A percentile compares a stretch with the other conserved stretches of the same genome.
phyloP scores from a whole-genome alignment of 2,888 invertebrate genomes.

The Stenoptilia bipunctidactyla region DNA sequence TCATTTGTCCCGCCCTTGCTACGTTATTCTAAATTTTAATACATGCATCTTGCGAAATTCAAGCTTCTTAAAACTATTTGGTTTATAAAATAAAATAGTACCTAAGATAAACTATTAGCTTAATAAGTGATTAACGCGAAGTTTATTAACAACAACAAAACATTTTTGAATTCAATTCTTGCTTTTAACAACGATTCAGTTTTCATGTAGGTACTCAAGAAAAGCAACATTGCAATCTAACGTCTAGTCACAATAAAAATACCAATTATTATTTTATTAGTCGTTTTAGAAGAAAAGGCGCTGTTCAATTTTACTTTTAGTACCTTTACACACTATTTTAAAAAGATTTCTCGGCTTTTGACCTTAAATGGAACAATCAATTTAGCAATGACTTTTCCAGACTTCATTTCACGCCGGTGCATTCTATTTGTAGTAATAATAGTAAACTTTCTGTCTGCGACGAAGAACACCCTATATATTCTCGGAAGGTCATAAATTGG shows the following conservation, averaged over 20 bases:
- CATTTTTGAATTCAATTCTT: too few species aligned
- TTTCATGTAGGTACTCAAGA: too few species aligned
- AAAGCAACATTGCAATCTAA: neutral
- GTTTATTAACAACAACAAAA: too few species aligned
- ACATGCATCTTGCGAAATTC: too few species aligned
- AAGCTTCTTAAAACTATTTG: neutral
- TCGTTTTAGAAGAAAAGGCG: neutral
- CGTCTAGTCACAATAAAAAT: slow-evolving; percentile 1
- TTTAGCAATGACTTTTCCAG: neutral
- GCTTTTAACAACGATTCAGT: too few species aligned
- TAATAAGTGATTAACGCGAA: too few species aligned
- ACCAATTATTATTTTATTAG: slow-evolving; percentile 1
- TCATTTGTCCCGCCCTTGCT: too few species aligned
- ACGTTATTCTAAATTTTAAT: too few species aligned
- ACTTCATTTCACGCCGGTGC: neutral
- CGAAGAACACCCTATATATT: neutral
- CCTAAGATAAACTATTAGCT: too few species aligned
- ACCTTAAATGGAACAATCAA: neutral
- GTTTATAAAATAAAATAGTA: neutral
- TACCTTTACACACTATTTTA: neutral
- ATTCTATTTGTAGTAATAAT: neutral
- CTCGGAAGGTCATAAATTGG: neutral
- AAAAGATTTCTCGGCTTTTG: neutral
- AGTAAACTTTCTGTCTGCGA: neutral
- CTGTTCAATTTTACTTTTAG: neutral